A percentile compares a stretch with the other conserved stretches of the same genome.
Evolutionary conservation across 2,888 invertebrate species (phyloP).

Genomic region (Conistra vaccinii): DNA sequence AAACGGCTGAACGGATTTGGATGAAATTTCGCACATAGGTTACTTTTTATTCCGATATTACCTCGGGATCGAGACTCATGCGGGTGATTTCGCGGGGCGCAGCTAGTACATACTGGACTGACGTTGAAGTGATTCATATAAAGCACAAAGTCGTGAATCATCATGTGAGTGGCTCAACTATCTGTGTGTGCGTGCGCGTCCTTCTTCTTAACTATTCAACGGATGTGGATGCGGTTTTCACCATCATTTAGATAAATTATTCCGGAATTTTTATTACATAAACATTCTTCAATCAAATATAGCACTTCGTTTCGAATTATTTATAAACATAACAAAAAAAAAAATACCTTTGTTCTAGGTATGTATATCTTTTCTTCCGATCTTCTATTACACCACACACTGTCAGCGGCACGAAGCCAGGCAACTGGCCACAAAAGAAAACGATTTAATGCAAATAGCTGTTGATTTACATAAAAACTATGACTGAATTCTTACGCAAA

Average conservation of each 20-base stretch:
- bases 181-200: not conserved
- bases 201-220: not conserved
- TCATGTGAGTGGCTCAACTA: too few species aligned
- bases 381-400: conserved; percentile 9
- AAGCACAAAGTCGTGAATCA: too few species aligned
- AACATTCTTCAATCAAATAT: not conserved
- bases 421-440: conserved; percentile 46
- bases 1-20: too few species aligned
- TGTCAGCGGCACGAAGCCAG: conserved; percentile 25
- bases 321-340: not conserved
- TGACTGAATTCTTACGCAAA: not conserved
- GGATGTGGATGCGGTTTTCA: not conserved
- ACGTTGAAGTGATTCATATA: too few species aligned
- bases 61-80: too few species aligned
- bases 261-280: not conserved
- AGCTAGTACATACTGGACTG: too few species aligned
- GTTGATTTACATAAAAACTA: conserved; percentile 7
- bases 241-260: not conserved
- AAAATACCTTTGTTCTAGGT: not conserved
- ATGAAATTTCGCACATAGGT: too few species aligned
- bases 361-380: not conserved
- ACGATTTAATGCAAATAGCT: conserved; percentile 30
- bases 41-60: too few species aligned
- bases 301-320: not conserved
- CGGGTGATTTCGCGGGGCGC: too few species aligned